phyloP scores from a whole-genome alignment of 2,888 invertebrate genomes.

The Parnassius orleans region DNA sequence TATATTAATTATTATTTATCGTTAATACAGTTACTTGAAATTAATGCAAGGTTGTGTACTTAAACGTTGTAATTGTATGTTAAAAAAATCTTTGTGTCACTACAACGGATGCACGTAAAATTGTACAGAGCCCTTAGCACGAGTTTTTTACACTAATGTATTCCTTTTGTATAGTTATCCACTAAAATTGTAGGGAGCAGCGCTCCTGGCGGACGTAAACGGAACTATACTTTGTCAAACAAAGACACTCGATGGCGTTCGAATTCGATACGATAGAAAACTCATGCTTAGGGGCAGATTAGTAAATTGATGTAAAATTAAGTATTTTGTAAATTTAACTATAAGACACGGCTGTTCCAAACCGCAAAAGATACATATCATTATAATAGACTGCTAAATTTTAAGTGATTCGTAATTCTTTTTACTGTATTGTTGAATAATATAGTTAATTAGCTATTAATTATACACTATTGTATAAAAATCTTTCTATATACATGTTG shows the following conservation, averaged over 20 bases:
- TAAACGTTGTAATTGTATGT: no score
- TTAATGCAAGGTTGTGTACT: no score
- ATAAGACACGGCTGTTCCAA: slow-evolving; percentile 70
- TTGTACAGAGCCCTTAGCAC: not conserved
- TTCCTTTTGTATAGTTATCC: no score
- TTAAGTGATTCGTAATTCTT: slow-evolving; percentile 73
- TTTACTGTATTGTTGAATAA: slow-evolving; percentile 77
- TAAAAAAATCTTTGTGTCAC: no score
- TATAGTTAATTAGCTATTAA: slow-evolving; percentile 70
- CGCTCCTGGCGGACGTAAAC: no score
- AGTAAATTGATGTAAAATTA: slow-evolving; percentile 27
- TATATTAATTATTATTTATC: not conserved
- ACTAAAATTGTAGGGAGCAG: no score
- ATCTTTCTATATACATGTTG: slow-evolving; percentile 81
- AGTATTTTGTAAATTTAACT: slow-evolving; percentile 11
- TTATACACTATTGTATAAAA: slow-evolving; percentile 81
- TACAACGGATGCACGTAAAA: slow-evolving; percentile 25
- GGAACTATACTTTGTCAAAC: no score
- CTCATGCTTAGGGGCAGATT: not conserved
- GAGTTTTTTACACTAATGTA: no score
- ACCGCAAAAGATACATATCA: slow-evolving; percentile 80
- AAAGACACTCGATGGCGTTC: no score
- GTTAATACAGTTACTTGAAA: no score
- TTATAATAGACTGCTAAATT: slow-evolving; percentile 78
- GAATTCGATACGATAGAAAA: no score